phyloP scores from a whole-genome alignment of 2,797 vertebrate species.

The Echeneis naucrates region DNA sequence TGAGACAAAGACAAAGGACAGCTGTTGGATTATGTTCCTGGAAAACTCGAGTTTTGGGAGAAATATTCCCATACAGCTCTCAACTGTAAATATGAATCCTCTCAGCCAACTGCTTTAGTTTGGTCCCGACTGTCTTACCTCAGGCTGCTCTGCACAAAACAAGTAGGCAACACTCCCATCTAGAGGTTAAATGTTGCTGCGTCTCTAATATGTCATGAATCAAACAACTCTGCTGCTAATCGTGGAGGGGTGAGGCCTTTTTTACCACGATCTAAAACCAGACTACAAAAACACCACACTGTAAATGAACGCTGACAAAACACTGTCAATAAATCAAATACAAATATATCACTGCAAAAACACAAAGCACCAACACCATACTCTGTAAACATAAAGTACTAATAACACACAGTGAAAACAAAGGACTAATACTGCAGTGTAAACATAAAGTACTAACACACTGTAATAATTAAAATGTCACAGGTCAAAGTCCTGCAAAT shows the following conservation, averaged over 20 bases:
- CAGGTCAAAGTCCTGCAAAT: neutral
- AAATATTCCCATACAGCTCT: neutral
- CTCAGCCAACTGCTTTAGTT: slow-evolving; percentile 8
- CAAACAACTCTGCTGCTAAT: neutral
- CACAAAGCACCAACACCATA: no score
- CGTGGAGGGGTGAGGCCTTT: no score
- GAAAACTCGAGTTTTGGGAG: slow-evolving; percentile 1
- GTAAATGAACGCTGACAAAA: no score
- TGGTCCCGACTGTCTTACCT: neutral
- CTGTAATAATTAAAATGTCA: no score
- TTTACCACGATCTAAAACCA: no score
- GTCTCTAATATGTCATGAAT: neutral
- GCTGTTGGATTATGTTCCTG: slow-evolving; percentile 13
- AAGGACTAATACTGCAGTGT: no score
- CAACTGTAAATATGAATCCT: slow-evolving; percentile 3
- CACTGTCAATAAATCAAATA: no score
- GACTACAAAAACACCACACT: no score
- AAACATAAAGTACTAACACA: no score
- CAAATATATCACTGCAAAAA: no score
- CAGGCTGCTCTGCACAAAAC: neutral
- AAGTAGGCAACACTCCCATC: slow-evolving; percentile 52
- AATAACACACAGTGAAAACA: no score
- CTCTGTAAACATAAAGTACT: no score
- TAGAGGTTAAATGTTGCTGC: slow-evolving; percentile 26
- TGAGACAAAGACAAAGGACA: slow-evolving; percentile 25